Evolutionary conservation across 2,888 invertebrate species (phyloP).

Genomic region (Ellobium chinense): DNA sequence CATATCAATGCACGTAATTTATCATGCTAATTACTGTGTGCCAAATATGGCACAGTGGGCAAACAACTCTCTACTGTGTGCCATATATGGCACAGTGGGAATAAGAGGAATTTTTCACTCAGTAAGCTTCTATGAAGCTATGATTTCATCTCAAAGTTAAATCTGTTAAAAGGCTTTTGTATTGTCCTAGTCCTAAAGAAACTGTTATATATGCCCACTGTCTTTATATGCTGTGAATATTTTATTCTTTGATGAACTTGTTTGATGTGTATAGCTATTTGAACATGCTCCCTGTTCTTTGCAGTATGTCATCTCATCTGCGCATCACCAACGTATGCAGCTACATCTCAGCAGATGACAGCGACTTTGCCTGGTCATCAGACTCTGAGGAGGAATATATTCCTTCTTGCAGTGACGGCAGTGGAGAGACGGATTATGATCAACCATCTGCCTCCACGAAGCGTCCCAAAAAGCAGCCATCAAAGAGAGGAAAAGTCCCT

Average conservation of each 20-base stretch:
- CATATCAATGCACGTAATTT: too few relatives aligned
- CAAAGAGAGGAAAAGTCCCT: background rate
- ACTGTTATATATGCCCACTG: too few relatives aligned
- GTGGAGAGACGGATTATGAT: background rate
- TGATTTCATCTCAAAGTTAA: too few relatives aligned
- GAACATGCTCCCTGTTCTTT: background rate
- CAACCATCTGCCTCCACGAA: background rate
- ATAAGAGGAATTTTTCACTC: background rate
- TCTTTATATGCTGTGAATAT: too few relatives aligned
- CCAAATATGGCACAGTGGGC: background rate
- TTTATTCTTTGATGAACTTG: too few relatives aligned
- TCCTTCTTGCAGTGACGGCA: background rate
- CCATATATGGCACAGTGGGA: background rate
- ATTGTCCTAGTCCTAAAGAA: too few relatives aligned
- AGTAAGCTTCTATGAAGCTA: background rate
- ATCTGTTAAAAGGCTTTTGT: too few relatives aligned
- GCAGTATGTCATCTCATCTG: background rate
- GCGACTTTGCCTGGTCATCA: background rate
- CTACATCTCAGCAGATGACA: background rate
- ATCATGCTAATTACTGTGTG: background rate
- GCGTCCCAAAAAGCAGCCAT: background rate
- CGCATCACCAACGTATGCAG: background rate
- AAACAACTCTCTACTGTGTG: background rate
- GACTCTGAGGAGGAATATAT: background rate
- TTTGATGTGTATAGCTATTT: too few relatives aligned